Evolutionary conservation across 2,113 vertebrate genomes (phyloP), one percentile per base, ranked within the genome.

Genomic region (Copsychus sechellarum): DNA sequence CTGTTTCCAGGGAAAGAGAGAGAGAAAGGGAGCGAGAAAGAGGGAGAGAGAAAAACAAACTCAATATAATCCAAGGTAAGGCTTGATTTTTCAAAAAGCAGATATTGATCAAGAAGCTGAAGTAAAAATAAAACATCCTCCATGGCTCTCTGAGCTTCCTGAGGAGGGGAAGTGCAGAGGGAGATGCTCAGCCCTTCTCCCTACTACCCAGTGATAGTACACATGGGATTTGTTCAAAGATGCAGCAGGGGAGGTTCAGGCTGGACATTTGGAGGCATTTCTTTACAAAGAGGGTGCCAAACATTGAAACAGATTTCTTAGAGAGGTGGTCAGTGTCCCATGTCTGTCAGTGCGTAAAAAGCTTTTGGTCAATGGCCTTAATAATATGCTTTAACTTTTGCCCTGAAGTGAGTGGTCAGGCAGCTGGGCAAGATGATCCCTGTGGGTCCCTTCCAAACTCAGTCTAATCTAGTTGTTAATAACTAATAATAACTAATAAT

Each of bases 11-110:
- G 5, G 7, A 40, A 1, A 28, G 48, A 20, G 7, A n/a, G 0
- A 8, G 5, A 40, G 2, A 33, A 1, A 2, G 4, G 6, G 7
- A n/a, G n/a, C n/a, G n/a, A 23, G 2, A 31, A 3, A 22, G 3
- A 40, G 40, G 40, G 40, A 22, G 2, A 11, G 3, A 11, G 2
- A 56, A 8, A 45, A 28, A 43, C 3, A 54, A 47, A 28, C 22
- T 38, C 36, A 74, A 2, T 6, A 18, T 20, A 70, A 86, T 40
- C 45, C 43, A 84, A 81, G 12, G 23, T 86, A 42, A 70, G 34
- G 26, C 12, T 64, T 64, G 19, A n/a, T 56, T 86, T 94, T 79
- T 78, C 38, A 71, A 78, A 74, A 42, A 58, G 14, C 8, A 43
- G 28, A 66, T 34, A 42, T 58, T 78, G 19, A 38, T 8, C n/a